Percentiles rank a stretch among this genome's conserved stretches.
These are phyloP conservation scores for Pogonus chalceus DNA, from an alignment of 1,140 invertebrate genomes.

Conservation along the genomic window DNA sequence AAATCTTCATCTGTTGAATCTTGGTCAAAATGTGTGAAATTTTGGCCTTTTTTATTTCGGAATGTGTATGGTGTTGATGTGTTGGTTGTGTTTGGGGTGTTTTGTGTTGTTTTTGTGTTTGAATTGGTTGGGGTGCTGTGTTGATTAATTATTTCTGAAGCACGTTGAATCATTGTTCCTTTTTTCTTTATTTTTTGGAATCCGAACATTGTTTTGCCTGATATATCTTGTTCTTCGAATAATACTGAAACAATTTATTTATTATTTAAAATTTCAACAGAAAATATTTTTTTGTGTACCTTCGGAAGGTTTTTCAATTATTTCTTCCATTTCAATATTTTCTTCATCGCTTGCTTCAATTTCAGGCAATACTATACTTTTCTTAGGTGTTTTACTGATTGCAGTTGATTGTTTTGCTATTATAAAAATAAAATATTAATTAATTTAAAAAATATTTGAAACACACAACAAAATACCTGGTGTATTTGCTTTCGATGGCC, in stretches of 20 bases:
- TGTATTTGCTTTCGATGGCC: no score
- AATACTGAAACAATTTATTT: background rate
- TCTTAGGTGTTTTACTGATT: no score
- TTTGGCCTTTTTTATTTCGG: slow-evolving; percentile 17
- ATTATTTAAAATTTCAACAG: background rate
- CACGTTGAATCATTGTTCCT: background rate
- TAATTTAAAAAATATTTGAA: no score
- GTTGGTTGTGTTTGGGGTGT: slow-evolving; percentile 5
- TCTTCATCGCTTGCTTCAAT: no score
- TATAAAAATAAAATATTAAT: no score
- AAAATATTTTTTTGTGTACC: background rate
- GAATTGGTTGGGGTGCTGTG: background rate
- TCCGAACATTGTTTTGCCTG: background rate
- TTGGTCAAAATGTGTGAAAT: slow-evolving; percentile 3
- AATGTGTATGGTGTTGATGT: slow-evolving; percentile 19
- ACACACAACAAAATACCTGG: no score
- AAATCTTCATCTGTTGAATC: slow-evolving; percentile 11
- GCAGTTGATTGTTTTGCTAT: no score
- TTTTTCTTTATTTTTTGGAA: background rate
- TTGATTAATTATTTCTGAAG: no score
- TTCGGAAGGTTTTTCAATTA: background rate
- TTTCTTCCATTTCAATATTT: no score
- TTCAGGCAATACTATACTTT: no score
- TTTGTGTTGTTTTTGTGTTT: background rate
- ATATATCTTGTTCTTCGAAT: background rate